phyloP scores from a whole-genome alignment of 1,140 invertebrate species.

The Lepidurus packardi region DNA sequence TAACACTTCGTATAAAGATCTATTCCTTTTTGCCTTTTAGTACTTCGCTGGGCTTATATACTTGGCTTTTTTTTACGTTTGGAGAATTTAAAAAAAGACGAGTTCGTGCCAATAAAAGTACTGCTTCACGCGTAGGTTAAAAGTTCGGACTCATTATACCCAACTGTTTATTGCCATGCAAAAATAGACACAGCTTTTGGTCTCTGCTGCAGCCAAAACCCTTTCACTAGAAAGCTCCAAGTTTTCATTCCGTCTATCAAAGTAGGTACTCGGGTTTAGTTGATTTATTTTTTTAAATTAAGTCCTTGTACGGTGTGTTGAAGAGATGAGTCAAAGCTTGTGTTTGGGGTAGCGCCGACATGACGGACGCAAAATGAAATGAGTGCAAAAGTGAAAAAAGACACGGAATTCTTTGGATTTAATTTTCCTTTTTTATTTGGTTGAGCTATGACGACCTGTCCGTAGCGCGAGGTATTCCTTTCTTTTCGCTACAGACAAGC shows the following conservation, averaged over 20 bases:
- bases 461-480: not conserved
- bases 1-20: conserved; percentile 12
- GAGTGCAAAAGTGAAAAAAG: not conserved
- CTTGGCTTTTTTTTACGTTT: not conserved
- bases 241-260: not conserved
- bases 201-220: not conserved
- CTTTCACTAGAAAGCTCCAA: not conserved
- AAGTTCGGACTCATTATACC: not conserved
- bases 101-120: conserved; percentile 8
- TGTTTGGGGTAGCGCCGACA: not conserved
- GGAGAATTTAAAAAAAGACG: not conserved
- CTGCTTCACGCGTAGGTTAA: conserved; percentile 12
- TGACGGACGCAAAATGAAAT: conserved; percentile 15
- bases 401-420: not conserved
- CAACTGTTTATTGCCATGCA: not conserved
- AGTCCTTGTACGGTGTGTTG: not conserved
- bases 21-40: not conserved
- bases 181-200: not conserved
- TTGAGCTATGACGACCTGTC: not conserved
- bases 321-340: not conserved
- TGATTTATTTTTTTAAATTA: too few relatives aligned
- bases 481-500: not conserved
- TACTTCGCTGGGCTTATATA: not conserved
- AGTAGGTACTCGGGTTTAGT: not conserved
- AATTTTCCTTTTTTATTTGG: not conserved